These are phyloP conservation scores for Theodoxus fluviatilis DNA, from an alignment of 2,888 invertebrate species.

Conservation along the genomic window DNA sequence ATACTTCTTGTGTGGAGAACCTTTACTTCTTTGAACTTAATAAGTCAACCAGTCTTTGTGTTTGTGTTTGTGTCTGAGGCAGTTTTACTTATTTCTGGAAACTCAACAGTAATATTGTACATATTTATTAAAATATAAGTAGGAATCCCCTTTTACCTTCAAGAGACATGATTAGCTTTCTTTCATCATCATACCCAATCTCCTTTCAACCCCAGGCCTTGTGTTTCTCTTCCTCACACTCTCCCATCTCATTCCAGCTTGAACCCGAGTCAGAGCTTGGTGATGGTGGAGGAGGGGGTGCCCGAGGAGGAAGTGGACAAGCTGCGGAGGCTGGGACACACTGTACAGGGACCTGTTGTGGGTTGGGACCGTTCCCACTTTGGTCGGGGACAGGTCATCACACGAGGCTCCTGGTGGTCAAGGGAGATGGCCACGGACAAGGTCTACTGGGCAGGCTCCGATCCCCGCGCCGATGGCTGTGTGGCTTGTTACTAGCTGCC, in stretches of 20 bases:
- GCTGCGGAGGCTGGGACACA: slow-evolving; percentile 49
- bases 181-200: too few relatives aligned
- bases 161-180: too few relatives aligned
- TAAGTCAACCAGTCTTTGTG: too few relatives aligned
- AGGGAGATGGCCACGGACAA: slow-evolving; percentile 18
- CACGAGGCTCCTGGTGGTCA: slow-evolving; percentile 49
- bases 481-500: slow-evolving; percentile 31
- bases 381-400: slow-evolving; percentile 62
- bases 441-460: slow-evolving; percentile 59
- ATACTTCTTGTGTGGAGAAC: too few relatives aligned
- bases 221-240: background rate
- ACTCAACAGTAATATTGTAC: too few relatives aligned
- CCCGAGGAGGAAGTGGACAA: slow-evolving; percentile 36
- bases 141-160: too few relatives aligned
- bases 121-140: too few relatives aligned
- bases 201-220: background rate
- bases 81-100: too few relatives aligned
- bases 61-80: too few relatives aligned
- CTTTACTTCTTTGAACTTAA: too few relatives aligned
- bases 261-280: too few relatives aligned
- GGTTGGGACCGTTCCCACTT: slow-evolving; percentile 47
- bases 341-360: slow-evolving; percentile 36
- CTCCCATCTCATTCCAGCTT: too few relatives aligned
- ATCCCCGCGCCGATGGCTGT: slow-evolving; percentile 57
- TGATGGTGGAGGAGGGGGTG: slow-evolving; percentile 53